Evolutionary conservation across 1,140 invertebrate species (phyloP), one percentile per base, ranked within the genome.

Genomic region (Caenorhabditis tropicalis): DNA sequence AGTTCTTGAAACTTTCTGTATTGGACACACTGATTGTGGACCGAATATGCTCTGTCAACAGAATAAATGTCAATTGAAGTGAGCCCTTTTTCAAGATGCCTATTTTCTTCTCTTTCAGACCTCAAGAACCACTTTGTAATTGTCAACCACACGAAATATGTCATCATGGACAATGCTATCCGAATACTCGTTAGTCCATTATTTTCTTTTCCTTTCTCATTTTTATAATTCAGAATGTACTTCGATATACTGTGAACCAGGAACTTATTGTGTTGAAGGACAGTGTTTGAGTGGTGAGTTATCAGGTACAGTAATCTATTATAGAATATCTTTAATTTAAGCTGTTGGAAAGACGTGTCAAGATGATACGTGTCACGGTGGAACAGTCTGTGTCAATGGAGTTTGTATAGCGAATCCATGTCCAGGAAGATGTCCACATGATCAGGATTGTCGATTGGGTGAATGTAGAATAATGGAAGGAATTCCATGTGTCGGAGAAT

Each of bases 1-100:
- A 27, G 46, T 90, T 9, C 29, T 86, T 15, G 84, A 81, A 3
- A 48, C 85, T 39, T 90, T 90, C 56, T 90, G 89, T 70, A 86
- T 91, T 53, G 86, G 89, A 7, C 60, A 82, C 70, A 90, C 88
- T 49, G 89, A 90, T 81, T 90, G 89, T 84, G 89, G 90, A 0
- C 87, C 87, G 16, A 79, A 60, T 19, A 88, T 87, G 82, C 79
- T 85, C 24, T 91, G 89, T 51, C 58, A 80, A 31, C 33, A 53
- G 12, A 90, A 90, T 79, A 86, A 86, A 33, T 86, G 85, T 39
- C 85, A 86, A 36, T 51, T 53, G 82, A 87, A 58, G 84, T 84
- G 58, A 19, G n/a, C 36, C 46, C 36, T 12, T 15, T 33, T n/a
- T n/a, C n/a, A n/a, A n/a, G n/a, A n/a, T n/a, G n/a, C 33, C 31